Percentiles rank a stretch among this genome's conserved stretches.
Evolutionary conservation across 2,797 vertebrate genomes (phyloP).

Genomic region (Typhlichthys subterraneus): DNA sequence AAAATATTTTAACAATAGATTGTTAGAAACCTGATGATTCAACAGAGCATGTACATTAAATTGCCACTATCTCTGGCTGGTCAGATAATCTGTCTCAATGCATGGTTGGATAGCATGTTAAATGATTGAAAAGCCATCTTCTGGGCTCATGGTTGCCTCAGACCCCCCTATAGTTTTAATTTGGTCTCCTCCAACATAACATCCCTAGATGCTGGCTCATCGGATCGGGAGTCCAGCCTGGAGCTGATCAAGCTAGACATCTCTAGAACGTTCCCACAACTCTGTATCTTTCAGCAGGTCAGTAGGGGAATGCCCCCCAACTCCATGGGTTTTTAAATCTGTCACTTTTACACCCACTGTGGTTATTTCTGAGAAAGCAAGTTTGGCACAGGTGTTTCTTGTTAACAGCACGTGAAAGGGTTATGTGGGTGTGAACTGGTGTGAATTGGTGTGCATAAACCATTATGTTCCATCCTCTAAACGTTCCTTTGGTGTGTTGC

Average conservation of each 20-base stretch:
- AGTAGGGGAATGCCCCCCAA: constrained; percentile 21
- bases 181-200: neutral
- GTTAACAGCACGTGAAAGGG: neutral
- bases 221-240: constrained; percentile 92
- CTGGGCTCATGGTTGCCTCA: neutral
- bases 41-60: no score
- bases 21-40: no score
- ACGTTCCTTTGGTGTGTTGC: neutral
- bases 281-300: constrained; percentile 97
- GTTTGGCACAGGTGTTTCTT: no score
- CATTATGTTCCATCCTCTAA: neutral
- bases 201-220: constrained; percentile 80
- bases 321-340: no score
- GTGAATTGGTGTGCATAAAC: neutral
- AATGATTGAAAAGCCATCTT: neutral
- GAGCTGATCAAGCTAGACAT: constrained; percentile 97
- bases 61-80: no score
- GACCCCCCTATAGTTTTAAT: no score
- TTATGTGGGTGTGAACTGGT: neutral
- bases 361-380: no score
- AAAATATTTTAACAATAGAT: no score
- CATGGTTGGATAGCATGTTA: neutral
- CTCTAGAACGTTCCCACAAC: constrained; percentile 91
- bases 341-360: no score
- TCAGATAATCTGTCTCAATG: no score